Conservation (phyloP, 2,113 vertebrate species). For the Apteryx mantelli region DNA sequence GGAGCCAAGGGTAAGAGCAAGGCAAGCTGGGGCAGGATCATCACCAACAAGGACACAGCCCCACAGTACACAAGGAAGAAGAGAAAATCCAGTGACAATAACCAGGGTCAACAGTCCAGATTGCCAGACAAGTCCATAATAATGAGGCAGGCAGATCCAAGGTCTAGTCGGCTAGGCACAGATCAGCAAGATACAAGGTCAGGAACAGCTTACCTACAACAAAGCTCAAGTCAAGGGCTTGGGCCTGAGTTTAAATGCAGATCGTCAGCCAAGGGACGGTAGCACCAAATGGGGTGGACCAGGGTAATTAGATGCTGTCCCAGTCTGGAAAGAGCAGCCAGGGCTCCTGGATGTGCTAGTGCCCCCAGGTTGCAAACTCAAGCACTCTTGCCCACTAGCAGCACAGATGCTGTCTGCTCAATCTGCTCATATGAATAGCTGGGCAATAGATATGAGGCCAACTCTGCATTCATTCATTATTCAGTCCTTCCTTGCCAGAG, state of each 20-base stretch:
- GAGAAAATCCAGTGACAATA: not conserved
- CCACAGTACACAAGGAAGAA: not conserved
- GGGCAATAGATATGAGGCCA: not conserved
- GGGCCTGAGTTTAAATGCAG: not conserved
- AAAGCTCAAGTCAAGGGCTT: not conserved
- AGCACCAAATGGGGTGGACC: not conserved
- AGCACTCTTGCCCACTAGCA: not conserved
- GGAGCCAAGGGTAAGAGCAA: not conserved
- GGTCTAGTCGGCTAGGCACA: not conserved
- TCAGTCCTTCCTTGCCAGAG: slow-evolving; percentile 36
- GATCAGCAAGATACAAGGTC: not conserved
- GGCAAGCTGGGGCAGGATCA: not conserved
- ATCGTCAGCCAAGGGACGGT: not conserved
- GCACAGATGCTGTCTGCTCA: not conserved
- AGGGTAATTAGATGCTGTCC: not conserved
- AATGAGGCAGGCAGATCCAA: not conserved
- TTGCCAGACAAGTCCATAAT: not conserved
- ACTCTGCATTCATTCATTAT: slow-evolving; percentile 44
- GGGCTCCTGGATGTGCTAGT: not conserved
- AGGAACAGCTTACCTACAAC: not conserved
- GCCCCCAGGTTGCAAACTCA: not conserved
- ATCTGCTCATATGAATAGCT: not conserved
- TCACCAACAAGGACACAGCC: not conserved
- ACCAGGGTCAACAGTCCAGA: not conserved
- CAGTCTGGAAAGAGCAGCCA: not conserved